Evolutionary conservation across 1,140 invertebrate species (phyloP), one percentile per base, ranked within the genome.

Genomic region (Diabrotica undecimpunctata): DNA sequence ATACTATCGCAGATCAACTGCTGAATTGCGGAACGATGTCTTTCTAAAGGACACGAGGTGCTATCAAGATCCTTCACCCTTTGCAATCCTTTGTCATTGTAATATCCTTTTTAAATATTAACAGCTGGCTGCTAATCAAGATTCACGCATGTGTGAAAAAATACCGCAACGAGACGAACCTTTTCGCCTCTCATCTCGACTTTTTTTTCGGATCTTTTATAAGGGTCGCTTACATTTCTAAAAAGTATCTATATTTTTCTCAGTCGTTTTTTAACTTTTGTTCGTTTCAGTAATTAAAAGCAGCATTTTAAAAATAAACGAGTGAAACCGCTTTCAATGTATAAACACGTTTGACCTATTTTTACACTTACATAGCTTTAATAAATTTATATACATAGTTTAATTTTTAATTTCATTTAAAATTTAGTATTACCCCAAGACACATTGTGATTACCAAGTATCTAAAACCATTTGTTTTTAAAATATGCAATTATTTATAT

Each of bases 101-200:
- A 61, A 61, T 61, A 61, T 39, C 41, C 59, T 61, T 61, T 61
- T 61, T 61, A 61, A 61, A 61, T 61, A 61, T 61, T 61, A 61
- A 61, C 59, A 61, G 39, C 59, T 61, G 59, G 9, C 59, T 52
- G 59, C 59, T 14, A 61, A 61, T 61, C 59, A 52, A 61, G 59
- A 61, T 61, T 35, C 50, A 61, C 59, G 50, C 59, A 61, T 61
- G 59, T 61, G 59, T 61, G 59, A 61, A 61, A 61, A 61, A 61
- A 61, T 61, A 61, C 59, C 59, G 46, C 59, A 61, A 50, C 59
- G 14, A 36, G 25, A 51, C 35, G 59, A 51, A 12, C 35, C 51
- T 61, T 53, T 36, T 51, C 41, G 9, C 41, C 4, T 10, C 41
- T 25, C 25, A 25, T 25, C 8, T 10, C 41, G 41, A 46, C 41